These are phyloP conservation scores for Typhlichthys subterraneus DNA, from an alignment of 2,797 vertebrate species.

Conservation along the genomic window DNA sequence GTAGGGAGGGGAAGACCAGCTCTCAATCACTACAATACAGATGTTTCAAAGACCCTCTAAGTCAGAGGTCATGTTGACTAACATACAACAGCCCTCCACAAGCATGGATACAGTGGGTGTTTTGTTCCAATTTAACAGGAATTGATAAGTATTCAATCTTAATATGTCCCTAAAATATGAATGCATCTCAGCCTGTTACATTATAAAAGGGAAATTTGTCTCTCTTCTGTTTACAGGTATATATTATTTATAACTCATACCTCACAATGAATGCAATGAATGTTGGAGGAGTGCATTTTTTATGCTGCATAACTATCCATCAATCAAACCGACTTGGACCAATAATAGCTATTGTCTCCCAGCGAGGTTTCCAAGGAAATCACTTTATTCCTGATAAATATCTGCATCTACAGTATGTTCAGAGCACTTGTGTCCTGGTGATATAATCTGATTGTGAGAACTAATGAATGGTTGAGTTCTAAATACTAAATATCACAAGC, in stretches of 20 bases:
- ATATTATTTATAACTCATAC: slow-evolving; percentile 11
- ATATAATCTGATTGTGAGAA: slow-evolving; percentile 5
- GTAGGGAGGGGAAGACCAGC: slow-evolving; percentile 47
- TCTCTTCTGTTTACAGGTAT: too few species aligned
- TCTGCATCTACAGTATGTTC: neutral
- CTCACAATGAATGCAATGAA: slow-evolving; percentile 13
- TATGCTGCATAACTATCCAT: slow-evolving; percentile 22
- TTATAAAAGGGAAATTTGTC: too few species aligned
- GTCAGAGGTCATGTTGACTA: slow-evolving; percentile 59
- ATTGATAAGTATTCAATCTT: slow-evolving; percentile 7
- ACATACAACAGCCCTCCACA: slow-evolving; percentile 58
- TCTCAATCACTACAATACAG: slow-evolving; percentile 63
- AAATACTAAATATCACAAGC: neutral
- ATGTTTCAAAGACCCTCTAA: slow-evolving; percentile 59
- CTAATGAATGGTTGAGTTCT: neutral
- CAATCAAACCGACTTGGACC: slow-evolving; percentile 10
- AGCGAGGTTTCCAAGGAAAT: slow-evolving; percentile 36
- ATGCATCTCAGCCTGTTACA: too few species aligned
- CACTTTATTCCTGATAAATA: slow-evolving; percentile 17
- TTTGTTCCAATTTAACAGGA: slow-evolving; percentile 39
- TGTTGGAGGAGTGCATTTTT: slow-evolving; percentile 24
- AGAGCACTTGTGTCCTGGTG: slow-evolving; percentile 14
- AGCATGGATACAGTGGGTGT: slow-evolving; percentile 12
- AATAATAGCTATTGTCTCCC: slow-evolving; percentile 7
- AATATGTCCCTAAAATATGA: too few species aligned